Evolutionary conservation across 2,888 invertebrate species (phyloP).

Genomic region (Dicyrtoma fusca): DNA sequence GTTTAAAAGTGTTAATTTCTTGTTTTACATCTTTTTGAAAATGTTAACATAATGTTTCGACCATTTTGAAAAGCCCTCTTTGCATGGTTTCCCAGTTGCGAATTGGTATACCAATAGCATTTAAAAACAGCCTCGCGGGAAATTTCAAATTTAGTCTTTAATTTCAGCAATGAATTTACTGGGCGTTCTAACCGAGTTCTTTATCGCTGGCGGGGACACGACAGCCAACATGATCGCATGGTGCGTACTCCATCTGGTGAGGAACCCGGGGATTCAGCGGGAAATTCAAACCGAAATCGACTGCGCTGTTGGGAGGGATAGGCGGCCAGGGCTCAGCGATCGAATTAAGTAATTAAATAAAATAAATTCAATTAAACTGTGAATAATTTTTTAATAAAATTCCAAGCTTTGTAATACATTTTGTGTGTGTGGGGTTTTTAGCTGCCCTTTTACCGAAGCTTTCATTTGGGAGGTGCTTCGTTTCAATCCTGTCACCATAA

Average conservation of each 20-base stretch:
- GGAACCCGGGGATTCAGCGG: background rate
- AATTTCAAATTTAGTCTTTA: no score
- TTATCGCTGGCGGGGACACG: conserved; percentile 17
- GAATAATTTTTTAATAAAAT: background rate
- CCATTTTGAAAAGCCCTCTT: no score
- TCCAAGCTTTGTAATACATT: background rate
- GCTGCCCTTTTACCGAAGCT: conserved; percentile 15
- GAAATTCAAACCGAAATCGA: conserved; percentile 1
- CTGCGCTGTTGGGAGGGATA: background rate
- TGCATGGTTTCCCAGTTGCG: no score
- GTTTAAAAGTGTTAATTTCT: no score
- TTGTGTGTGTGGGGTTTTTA: background rate
- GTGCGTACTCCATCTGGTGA: background rate
- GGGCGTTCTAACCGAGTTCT: conserved; percentile 1
- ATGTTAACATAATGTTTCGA: no score
- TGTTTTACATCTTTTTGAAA: no score
- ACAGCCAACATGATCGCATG: background rate
- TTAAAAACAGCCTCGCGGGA: no score
- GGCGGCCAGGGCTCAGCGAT: background rate
- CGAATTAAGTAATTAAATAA: conserved; percentile 2
- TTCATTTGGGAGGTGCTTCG: conserved; percentile 16
- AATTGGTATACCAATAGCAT: no score
- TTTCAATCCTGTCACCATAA: background rate
- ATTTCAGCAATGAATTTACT: conserved; percentile 2
- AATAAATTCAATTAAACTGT: background rate